Evolutionary conservation across 64 coral and sea anemone species (phyloP), one percentile per base, ranked within the genome.

Genomic region (Catalaphyllia jardinei): DNA sequence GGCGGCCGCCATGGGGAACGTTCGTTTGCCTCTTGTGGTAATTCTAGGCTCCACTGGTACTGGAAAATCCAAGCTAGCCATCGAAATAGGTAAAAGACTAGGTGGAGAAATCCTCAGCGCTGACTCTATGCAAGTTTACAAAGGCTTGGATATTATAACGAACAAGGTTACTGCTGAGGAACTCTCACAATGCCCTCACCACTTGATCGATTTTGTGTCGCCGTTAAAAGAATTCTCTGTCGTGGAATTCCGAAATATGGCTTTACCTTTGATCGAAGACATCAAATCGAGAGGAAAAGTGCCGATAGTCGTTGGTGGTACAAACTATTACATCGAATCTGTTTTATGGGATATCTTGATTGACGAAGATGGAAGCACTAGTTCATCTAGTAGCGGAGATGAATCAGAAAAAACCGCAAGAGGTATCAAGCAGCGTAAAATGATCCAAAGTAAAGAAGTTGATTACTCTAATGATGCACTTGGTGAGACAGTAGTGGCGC

Each of bases 81-180:
- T 99, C 42, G 97, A 99, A 89, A 98, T 98, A 91, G 96, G 90
- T 69, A 95, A 88, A 64, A 78, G 35, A 78, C n/a, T 98, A 60
- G 93, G 91, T 20, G 96, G 96, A 35, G 96, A 98, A 81, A 98
- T 98, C 67, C 83, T 98, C 24, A 98, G 96, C 42, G 93, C 96
- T 17, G 80, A 99, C 69, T 99, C 97, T 0, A 99, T 99, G 97
- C 97, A 99, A 93, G 97, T 99, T 39, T 99, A 99, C 60, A 91
- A 93, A 52, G 97, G 94, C 31, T 78, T 99, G 52, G 93, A 95
- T 57, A 99, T 99, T 29, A 88, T 99, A 33, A 99, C 97, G 5
- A 99, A 99, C 79, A 95, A 99, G 84, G 97, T 99, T 31, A 95
- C 78, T 22, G 73, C 82, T 1, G 91, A 95, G 54, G 97, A 99